Evolutionary conservation across 2,888 invertebrate genomes (phyloP).

Genomic region (Lobophora halterata): DNA sequence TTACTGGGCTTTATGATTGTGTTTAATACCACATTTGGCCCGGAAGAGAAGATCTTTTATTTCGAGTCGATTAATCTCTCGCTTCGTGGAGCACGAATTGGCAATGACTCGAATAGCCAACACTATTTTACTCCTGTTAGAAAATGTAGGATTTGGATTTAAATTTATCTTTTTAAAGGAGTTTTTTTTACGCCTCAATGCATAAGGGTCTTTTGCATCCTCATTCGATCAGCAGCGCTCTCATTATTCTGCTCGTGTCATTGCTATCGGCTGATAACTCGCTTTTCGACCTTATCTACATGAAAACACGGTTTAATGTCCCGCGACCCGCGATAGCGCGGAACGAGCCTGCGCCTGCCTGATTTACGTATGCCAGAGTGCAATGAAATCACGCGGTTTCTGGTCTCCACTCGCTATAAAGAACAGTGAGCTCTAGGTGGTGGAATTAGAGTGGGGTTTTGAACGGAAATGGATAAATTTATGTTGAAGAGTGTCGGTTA

Average conservation of each 20-base stretch:
- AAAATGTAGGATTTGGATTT: too few relatives aligned
- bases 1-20: too few relatives aligned
- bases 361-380: conserved; percentile 40
- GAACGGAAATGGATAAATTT: conserved; percentile 19
- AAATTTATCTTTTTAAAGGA: too few relatives aligned
- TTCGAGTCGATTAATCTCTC: too few relatives aligned
- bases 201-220: conserved; percentile 8
- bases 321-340: not conserved
- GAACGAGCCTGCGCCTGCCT: conserved; percentile 37
- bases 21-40: too few relatives aligned
- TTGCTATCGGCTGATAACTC: conserved; percentile 3
- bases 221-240: conserved; percentile 17
- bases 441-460: conserved; percentile 16
- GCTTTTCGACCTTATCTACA: conserved; percentile 4
- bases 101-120: too few relatives aligned
- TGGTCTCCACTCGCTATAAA: conserved; percentile 1
- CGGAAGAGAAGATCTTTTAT: too few relatives aligned
- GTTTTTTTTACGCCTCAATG: not conserved
- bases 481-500: conserved; percentile 37
- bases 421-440: not conserved
- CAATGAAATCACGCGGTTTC: conserved; percentile 36
- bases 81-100: too few relatives aligned
- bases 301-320: conserved; percentile 20
- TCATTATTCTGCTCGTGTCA: conserved; percentile 18
- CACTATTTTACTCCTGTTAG: too few relatives aligned